phyloP scores from a whole-genome alignment of 2,797 vertebrate genomes.

The Anas flavirostris region DNA sequence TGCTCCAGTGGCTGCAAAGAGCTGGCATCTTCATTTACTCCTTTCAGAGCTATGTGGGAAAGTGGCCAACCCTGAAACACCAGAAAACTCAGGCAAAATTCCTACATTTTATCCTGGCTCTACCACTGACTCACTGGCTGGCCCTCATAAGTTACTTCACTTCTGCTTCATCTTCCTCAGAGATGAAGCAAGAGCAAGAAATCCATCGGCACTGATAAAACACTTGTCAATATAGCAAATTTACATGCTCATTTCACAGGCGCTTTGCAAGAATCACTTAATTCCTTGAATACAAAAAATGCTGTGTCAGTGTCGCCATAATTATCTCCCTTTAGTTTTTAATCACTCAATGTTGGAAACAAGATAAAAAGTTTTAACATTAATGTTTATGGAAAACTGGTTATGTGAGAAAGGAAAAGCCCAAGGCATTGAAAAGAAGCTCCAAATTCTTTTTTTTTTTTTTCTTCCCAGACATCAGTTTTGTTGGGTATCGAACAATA shows the following conservation, averaged over 20 bases:
- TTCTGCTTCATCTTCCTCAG: neutral
- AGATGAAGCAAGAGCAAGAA: neutral
- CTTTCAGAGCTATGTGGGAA: rapidly evolving
- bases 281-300: neutral
- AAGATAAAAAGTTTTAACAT: neutral
- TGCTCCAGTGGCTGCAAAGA: neutral
- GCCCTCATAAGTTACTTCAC: neutral
- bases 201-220: neutral
- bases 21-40: neutral
- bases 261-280: neutral
- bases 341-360: neutral
- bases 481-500: neutral
- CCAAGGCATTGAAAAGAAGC: neutral
- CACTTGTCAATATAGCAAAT: neutral
- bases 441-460: neutral
- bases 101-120: neutral
- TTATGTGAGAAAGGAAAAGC: conserved; percentile 5
- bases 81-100: neutral
- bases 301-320: neutral
- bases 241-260: neutral
- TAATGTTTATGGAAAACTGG: neutral
- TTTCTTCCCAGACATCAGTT: neutral
- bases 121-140: neutral
- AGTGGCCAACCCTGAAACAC: neutral
- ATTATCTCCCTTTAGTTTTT: neutral